These are phyloP conservation scores for Lagenorhynchus albirostris DNA, from an alignment of 2,113 vertebrate species.

Conservation along the genomic window DNA sequence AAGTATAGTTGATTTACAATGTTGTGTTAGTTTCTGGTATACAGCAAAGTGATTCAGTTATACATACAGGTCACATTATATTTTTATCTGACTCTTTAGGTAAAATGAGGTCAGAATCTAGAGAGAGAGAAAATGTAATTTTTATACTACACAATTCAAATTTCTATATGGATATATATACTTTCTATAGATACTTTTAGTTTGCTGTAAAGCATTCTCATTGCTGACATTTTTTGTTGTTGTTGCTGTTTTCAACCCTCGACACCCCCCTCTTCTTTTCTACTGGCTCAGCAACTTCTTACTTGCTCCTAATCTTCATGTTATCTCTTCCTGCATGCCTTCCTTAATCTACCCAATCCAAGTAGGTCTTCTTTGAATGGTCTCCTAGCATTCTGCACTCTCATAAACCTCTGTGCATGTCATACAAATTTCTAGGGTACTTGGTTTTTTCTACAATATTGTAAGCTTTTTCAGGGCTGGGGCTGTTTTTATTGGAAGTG, in stretches of 20 bases:
- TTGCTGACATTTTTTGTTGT: not conserved
- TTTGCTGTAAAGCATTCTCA: too few relatives aligned
- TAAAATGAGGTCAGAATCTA: too few relatives aligned
- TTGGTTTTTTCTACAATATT: not conserved
- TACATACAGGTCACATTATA: too few relatives aligned
- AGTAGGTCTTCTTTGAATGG: not conserved
- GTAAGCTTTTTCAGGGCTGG: not conserved
- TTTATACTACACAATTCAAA: too few relatives aligned
- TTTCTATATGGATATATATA: too few relatives aligned
- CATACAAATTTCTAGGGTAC: not conserved
- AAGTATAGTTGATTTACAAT: too few relatives aligned
- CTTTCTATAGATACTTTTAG: too few relatives aligned
- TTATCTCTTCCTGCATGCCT: not conserved
- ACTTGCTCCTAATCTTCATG: not conserved
- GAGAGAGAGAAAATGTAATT: too few relatives aligned
- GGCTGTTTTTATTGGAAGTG: not conserved
- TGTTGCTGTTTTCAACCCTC: not conserved
- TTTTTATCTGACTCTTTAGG: too few relatives aligned
- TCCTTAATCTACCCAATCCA: not conserved
- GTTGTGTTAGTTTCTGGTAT: too few relatives aligned
- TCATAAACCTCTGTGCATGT: too few relatives aligned
- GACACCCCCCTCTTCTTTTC: not conserved
- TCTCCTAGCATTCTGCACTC: not conserved
- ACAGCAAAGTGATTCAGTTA: too few relatives aligned
- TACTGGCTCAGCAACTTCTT: not conserved